These are phyloP conservation scores for Recurvirostra avosetta DNA, from an alignment of 2,113 vertebrate species.

Conservation along the genomic window DNA sequence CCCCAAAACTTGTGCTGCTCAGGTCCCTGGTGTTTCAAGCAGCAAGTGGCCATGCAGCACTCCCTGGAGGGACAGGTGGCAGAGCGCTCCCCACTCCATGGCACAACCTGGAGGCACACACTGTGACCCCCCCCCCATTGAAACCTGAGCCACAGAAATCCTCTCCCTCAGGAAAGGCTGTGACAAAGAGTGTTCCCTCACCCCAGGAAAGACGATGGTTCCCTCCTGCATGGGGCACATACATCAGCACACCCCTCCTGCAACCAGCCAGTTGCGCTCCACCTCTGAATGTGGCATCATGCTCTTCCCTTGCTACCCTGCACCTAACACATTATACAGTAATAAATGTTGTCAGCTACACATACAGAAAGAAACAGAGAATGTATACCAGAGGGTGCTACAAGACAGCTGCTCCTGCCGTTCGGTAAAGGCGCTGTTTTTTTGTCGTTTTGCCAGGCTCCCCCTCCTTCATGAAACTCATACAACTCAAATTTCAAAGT, in stretches of 20 bases:
- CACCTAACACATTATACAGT: neutral
- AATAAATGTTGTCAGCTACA: neutral
- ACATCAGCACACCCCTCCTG: neutral
- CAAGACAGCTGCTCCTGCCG: neutral
- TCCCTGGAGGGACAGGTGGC: neutral
- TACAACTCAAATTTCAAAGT: neutral
- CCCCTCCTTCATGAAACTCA: neutral
- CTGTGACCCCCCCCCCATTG: fast-evolving
- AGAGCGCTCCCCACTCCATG: neutral
- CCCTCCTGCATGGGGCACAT: neutral
- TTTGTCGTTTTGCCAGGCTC: neutral
- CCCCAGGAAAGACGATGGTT: neutral
- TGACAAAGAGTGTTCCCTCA: neutral
- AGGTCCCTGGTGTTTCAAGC: neutral
- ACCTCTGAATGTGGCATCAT: neutral
- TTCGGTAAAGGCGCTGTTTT: neutral
- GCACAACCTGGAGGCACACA: neutral
- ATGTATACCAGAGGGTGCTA: neutral
- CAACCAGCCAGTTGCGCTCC: neutral
- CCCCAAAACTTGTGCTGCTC: neutral
- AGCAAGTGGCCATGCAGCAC: neutral
- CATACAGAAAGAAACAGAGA: neutral
- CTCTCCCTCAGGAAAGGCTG: neutral
- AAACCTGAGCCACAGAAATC: neutral
- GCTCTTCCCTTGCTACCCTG: neutral